phyloP scores from a whole-genome alignment of 2,113 vertebrate genomes.

The Syngnathus typhle region DNA sequence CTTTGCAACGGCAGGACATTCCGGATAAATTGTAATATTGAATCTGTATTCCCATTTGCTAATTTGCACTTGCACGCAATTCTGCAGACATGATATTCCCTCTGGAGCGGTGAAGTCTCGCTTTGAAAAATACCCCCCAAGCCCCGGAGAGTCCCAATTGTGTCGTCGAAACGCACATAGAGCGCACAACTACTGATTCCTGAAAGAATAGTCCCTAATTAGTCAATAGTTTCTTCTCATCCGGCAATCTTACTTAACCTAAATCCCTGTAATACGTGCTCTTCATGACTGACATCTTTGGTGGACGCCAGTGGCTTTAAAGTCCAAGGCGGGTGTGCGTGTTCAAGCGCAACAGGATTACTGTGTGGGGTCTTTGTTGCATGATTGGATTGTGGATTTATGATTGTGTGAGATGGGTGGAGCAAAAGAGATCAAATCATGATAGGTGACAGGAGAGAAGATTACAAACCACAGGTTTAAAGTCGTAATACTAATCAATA shows the following conservation, averaged over 20 bases:
- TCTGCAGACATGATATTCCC: slow-evolving; percentile 4
- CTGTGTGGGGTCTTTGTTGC: slow-evolving; percentile 6
- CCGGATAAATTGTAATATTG: background rate
- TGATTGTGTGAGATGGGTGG: slow-evolving; percentile 11
- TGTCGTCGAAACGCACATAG: slow-evolving; percentile 2
- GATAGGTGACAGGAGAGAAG: slow-evolving; percentile 14
- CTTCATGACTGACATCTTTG: slow-evolving; percentile 18
- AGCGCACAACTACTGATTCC: background rate
- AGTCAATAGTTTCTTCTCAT: slow-evolving; percentile 1
- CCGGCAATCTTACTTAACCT: slow-evolving; percentile 28
- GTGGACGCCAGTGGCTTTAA: slow-evolving; percentile 4
- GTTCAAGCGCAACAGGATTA: slow-evolving; percentile 16
- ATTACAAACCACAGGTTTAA: no score
- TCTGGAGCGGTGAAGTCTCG: slow-evolving; percentile 6
- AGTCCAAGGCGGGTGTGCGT: background rate
- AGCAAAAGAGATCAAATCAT: background rate
- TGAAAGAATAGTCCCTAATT: background rate
- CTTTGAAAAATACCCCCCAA: slow-evolving; percentile 8
- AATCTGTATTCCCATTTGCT: background rate
- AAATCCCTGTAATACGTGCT: slow-evolving; percentile 34
- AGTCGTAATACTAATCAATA: no score
- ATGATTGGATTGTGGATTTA: slow-evolving; percentile 34
- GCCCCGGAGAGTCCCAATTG: slow-evolving; percentile 4
- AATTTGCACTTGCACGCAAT: background rate
- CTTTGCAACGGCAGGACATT: background rate